Percentiles rank a stretch among this genome's conserved stretches.
Conservation (phyloP, 1,140 invertebrate species). For the Drosophila takahashii region DNA sequence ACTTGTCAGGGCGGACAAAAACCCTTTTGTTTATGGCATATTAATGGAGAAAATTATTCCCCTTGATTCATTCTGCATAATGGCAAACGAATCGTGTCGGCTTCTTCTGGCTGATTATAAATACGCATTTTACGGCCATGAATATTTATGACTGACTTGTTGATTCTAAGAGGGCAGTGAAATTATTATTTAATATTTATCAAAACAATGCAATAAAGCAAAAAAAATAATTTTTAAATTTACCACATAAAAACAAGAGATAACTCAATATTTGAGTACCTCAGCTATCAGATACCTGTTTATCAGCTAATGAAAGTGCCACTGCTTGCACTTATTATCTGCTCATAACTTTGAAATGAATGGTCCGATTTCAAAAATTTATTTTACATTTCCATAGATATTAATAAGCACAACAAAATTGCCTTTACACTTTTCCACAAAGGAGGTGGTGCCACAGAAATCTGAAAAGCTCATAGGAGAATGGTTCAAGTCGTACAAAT, state of each 20-base stretch:
- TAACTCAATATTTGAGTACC: too few species aligned
- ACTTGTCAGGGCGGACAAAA: neutral
- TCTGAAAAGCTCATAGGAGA: neutral
- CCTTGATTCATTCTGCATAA: conserved; percentile 23
- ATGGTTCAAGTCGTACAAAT: neutral
- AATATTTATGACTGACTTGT: conserved; percentile 36
- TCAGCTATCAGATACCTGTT: too few species aligned
- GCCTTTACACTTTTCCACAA: too few species aligned
- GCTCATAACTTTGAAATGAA: too few species aligned
- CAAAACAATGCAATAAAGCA: neutral
- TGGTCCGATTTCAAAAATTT: too few species aligned
- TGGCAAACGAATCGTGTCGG: conserved; percentile 5
- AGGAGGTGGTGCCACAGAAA: too few species aligned
- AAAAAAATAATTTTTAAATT: neutral
- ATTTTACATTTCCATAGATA: too few species aligned
- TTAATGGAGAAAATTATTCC: conserved; percentile 30
- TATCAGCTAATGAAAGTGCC: too few species aligned
- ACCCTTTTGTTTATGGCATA: conserved; percentile 32
- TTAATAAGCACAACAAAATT: too few species aligned
- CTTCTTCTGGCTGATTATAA: conserved; percentile 3
- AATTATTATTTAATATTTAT: conserved; percentile 1
- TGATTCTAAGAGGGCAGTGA: neutral
- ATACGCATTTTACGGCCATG: conserved; percentile 10
- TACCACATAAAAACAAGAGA: too few species aligned
- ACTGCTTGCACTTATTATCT: too few species aligned